phyloP scores from a whole-genome alignment of 92 coral and sea anemone genomes.

The Pocillopora meandrina region DNA sequence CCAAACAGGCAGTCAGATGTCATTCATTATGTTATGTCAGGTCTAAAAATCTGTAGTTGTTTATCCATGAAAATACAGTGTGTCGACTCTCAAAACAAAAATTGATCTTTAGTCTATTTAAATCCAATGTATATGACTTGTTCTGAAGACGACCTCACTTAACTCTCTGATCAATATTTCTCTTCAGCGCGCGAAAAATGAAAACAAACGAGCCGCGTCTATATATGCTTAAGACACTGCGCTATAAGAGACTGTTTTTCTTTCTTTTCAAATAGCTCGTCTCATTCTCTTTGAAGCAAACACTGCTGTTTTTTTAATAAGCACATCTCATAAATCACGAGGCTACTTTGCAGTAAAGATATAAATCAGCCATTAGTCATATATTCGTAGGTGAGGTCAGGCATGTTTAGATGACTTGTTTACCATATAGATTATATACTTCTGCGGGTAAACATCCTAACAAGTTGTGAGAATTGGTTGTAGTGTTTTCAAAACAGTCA shows the following conservation, averaged over 20 bases:
- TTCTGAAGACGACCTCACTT: neutral
- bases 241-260: too few relatives aligned
- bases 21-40: neutral
- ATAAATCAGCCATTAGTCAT: constrained; percentile 30
- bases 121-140: neutral
- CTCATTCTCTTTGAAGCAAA: neutral
- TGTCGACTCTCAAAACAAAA: constrained; percentile 14
- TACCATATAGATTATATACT: constrained; percentile 24
- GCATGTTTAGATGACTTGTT: constrained; percentile 27
- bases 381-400: constrained; percentile 4
- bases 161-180: neutral
- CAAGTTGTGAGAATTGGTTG: neutral
- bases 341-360: constrained; percentile 24
- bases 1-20: neutral
- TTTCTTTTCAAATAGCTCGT: neutral
- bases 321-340: neutral
- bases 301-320: neutral
- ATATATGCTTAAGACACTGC: neutral
- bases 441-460: constrained; percentile 17
- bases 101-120: neutral
- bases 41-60: neutral
- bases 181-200: neutral
- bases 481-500: neutral
- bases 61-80: constrained; percentile 1
- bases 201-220: neutral